Percentiles rank a stretch among this genome's conserved stretches.
phyloP scores from a whole-genome alignment of 1,140 invertebrate species.

The Ridgeia piscesae region DNA sequence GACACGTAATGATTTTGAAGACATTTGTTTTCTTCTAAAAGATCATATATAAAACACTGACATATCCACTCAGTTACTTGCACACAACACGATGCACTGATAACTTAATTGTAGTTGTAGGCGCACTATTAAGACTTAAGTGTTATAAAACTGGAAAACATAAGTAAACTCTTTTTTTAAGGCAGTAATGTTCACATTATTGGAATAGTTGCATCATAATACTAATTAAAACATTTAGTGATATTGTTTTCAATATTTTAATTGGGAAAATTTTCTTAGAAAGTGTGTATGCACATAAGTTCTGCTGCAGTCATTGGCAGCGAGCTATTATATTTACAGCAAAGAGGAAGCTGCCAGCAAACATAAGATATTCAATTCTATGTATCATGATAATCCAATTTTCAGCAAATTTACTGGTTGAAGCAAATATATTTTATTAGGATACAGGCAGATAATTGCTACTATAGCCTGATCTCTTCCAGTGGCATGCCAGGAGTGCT shows the following conservation, averaged over 20 bases:
- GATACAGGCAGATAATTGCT: neutral
- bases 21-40: neutral
- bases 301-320: neutral
- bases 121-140: neutral
- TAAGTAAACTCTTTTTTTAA: neutral
- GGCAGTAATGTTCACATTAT: neutral
- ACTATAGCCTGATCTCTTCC: neutral
- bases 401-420: neutral
- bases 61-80: neutral
- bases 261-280: neutral
- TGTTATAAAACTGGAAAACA: too few relatives aligned
- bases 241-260: neutral
- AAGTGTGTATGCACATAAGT: neutral
- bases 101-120: neutral
- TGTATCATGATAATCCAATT: neutral
- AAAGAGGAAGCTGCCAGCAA: constrained; percentile 3
- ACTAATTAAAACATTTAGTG: neutral
- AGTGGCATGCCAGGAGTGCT: neutral
- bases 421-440: neutral
- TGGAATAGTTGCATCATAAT: neutral
- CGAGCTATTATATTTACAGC: neutral
- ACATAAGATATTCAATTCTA: neutral
- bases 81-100: neutral
- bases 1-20: too few relatives aligned
- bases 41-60: neutral